Conservation (phyloP, 2,797 vertebrate genomes). For the Hylomyscus alleni region DNA sequence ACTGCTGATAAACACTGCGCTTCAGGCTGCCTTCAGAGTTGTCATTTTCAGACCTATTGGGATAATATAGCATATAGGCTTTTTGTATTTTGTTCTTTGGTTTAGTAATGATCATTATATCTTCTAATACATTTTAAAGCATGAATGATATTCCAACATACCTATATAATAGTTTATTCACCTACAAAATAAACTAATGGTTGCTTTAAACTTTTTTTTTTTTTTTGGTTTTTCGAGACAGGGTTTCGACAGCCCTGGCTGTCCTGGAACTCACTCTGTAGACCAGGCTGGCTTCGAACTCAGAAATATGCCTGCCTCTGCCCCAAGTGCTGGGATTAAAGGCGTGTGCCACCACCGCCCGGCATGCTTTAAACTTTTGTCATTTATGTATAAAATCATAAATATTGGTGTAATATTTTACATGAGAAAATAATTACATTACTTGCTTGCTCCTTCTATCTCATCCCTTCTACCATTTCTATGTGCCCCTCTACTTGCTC, state of each 20-base stretch:
- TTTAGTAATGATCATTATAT: not conserved
- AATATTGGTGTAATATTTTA: not conserved
- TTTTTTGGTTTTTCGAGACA: too few relatives aligned
- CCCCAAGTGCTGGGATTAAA: too few relatives aligned
- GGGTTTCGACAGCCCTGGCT: too few relatives aligned
- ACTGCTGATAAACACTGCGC: not conserved
- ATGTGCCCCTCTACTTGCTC: rapidly evolving
- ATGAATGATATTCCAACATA: not conserved
- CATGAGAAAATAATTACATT: not conserved
- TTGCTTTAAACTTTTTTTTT: not conserved
- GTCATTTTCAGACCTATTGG: not conserved
- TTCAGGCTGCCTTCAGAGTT: not conserved
- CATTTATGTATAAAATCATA: not conserved
- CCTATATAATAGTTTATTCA: not conserved
- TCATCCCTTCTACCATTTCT: not conserved
- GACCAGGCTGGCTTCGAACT: too few relatives aligned
- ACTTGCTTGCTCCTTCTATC: not conserved
- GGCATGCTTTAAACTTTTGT: not conserved
- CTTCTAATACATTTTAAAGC: not conserved
- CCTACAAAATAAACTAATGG: too few relatives aligned
- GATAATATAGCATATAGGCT: not conserved
- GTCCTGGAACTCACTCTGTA: too few relatives aligned
- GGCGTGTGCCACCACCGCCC: too few relatives aligned
- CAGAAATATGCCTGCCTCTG: too few relatives aligned
- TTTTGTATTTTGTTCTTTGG: not conserved